Evolutionary conservation across 2,888 invertebrate genomes (phyloP), one percentile per base, ranked within the genome.

Genomic region (Drosophila buzzatii): DNA sequence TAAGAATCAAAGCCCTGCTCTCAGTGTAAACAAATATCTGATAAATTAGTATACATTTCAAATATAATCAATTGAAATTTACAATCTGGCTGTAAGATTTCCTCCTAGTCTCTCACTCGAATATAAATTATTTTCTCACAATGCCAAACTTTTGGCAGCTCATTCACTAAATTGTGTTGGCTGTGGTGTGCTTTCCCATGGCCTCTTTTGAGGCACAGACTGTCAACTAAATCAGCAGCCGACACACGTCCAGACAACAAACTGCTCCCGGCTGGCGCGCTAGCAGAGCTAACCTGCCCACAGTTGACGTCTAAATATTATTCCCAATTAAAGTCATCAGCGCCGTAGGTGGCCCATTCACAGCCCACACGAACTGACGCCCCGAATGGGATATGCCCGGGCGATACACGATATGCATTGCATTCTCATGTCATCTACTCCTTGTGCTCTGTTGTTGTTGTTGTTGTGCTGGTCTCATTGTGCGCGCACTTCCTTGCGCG

Each of bases 261-360:
- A 20, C 33, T n/a, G 3, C 41, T n/a, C 12, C 27, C 27, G 27
- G 4, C 10, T 20, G 23, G 23, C 39, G 14, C 53, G 35, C 33
- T 27, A 27, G 27, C 27, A 27, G 27, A 27, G 27, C 23, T 45
- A 23, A 45, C 69, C 66, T 70, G 72, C 67, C 45, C 73, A 51
- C 59, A 68, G 79, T 66, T 89, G 85, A 86, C 88, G 88, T 91
- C 91, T 92, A 92, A 92, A 92, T 92, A 92, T 92, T 92, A 90
- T 92, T 91, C 89, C 91, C 92, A 92, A 92, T 92, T 92, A 92
- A 92, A 92, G 90, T 89, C 91, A 92, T 92, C 89, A 89, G 81
- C 91, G 63, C 91, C 70, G 82, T 91, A 77, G 91, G 91, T 87
- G 85, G 87, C 76, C 85, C 76, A 84, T 79, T 74, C 76, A 79